A percentile compares a stretch with the other conserved stretches of the same genome.
Evolutionary conservation across 2,888 invertebrate species (phyloP).

Genomic region (Cotesia congregata): DNA sequence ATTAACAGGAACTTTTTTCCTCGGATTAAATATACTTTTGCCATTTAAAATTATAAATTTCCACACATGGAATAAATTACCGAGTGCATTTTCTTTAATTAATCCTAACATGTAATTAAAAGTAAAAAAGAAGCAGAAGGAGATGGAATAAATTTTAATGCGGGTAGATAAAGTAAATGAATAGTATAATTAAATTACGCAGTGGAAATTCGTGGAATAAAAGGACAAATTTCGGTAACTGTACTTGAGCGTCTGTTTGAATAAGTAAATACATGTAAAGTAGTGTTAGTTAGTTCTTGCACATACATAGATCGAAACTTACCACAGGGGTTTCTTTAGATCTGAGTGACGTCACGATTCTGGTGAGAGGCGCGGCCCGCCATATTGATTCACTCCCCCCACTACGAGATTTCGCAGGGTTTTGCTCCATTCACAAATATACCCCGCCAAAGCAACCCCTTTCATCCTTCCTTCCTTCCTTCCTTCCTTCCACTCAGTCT

Average conservation of each 20-base stretch:
- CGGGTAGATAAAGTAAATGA: background rate
- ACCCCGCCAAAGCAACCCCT: constrained; percentile 42
- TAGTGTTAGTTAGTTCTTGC: background rate
- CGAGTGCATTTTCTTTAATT: background rate
- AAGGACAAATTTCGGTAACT: background rate
- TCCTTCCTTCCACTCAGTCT: constrained; percentile 12
- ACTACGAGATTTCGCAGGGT: constrained; percentile 42
- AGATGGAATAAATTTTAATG: background rate
- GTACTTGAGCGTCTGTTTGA: background rate
- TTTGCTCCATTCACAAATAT: constrained; percentile 61
- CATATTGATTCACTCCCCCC: constrained; percentile 61
- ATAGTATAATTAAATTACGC: background rate
- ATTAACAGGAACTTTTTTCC: background rate
- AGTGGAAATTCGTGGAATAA: constrained; percentile 1
- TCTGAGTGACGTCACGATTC: constrained; percentile 57
- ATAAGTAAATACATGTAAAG: constrained; percentile 1
- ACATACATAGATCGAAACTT: background rate
- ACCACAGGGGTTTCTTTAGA: constrained; percentile 17
- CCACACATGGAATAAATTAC: background rate
- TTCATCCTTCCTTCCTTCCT: constrained; percentile 13
- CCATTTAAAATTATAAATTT: background rate
- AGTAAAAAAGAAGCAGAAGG: background rate
- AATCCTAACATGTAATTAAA: background rate
- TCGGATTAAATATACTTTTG: background rate
- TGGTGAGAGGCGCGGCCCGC: constrained; percentile 60